Evolutionary conservation across 1,140 invertebrate genomes (phyloP).

Genomic region (Zaprionus inermis): DNA sequence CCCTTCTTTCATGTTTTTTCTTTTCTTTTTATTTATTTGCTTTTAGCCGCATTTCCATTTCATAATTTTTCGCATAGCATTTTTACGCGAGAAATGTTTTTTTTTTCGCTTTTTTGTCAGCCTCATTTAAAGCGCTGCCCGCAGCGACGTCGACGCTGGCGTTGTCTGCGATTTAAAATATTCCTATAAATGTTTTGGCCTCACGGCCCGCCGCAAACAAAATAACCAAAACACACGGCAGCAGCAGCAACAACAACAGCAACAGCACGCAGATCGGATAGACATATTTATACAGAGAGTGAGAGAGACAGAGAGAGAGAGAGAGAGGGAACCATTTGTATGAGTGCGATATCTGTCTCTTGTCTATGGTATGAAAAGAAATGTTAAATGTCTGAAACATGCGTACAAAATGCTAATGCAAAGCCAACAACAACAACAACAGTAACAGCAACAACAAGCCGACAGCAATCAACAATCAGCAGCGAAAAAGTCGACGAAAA

Average conservation of each 20-base stretch:
- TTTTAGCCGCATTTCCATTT: slow-evolving; percentile 61
- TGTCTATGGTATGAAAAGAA: slow-evolving; percentile 64
- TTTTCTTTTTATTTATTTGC: slow-evolving; percentile 3
- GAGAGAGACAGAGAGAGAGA: slow-evolving; percentile 8
- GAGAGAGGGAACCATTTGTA: slow-evolving; percentile 5
- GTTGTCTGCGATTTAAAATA: slow-evolving; percentile 71
- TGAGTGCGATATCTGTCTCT: slow-evolving; percentile 72
- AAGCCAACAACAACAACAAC: slow-evolving; percentile 45
- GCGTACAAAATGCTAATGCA: slow-evolving; percentile 74
- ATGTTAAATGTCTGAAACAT: slow-evolving; percentile 77
- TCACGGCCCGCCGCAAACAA: slow-evolving; percentile 51
- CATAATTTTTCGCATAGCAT: slow-evolving; percentile 29
- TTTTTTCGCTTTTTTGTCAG: slow-evolving; percentile 30
- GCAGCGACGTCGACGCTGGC: slow-evolving; percentile 20
- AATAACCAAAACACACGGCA: slow-evolving; percentile 24
- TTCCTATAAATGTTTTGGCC: slow-evolving; percentile 75
- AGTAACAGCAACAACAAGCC: slow-evolving; percentile 44
- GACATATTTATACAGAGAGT: slow-evolving; percentile 19
- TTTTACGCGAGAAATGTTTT: slow-evolving; percentile 40
- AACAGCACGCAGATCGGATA: slow-evolving; percentile 15
- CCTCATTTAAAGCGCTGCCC: slow-evolving; percentile 43
- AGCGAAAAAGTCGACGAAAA: slow-evolving; percentile 26
- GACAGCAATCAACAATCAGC: slow-evolving; percentile 61
- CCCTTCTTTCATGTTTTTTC: not conserved
- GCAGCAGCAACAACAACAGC: too few species aligned